A percentile compares a stretch with the other conserved stretches of the same genome.
phyloP scores from a whole-genome alignment of 2,113 vertebrate species.

The Sturnira hondurensis region DNA sequence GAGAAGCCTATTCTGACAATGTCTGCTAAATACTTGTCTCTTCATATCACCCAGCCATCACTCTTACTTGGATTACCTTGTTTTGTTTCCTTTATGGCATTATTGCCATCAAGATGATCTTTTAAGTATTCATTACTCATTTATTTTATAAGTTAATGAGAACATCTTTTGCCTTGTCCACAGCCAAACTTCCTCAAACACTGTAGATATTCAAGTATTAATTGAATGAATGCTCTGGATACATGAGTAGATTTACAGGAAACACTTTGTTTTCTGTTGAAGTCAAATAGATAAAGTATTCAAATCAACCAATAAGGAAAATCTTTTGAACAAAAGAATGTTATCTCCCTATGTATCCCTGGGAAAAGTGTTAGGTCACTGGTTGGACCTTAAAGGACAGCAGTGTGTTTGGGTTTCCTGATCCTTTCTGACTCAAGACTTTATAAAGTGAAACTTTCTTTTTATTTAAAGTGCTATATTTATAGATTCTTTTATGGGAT shows the following conservation, averaged over 20 bases:
- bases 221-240: slow-evolving; percentile 8
- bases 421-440: neutral
- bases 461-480: neutral
- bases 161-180: neutral
- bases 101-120: slow-evolving; percentile 24
- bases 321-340: slow-evolving; percentile 26
- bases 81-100: slow-evolving; percentile 16
- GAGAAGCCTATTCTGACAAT: neutral
- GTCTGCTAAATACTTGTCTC: neutral
- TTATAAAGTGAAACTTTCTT: neutral
- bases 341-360: neutral
- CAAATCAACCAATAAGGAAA: neutral
- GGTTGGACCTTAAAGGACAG: neutral
- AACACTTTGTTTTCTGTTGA: neutral
- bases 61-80: neutral
- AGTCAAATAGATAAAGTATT: neutral
- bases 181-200: neutral
- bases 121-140: neutral
- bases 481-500: slow-evolving; percentile 39
- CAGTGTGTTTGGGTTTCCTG: neutral
- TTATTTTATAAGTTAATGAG: neutral
- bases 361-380: neutral
- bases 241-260: neutral
- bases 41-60: neutral
- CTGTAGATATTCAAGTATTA: neutral